phyloP scores from a whole-genome alignment of 2,888 invertebrate species.

The Cheilosia vulpina region DNA sequence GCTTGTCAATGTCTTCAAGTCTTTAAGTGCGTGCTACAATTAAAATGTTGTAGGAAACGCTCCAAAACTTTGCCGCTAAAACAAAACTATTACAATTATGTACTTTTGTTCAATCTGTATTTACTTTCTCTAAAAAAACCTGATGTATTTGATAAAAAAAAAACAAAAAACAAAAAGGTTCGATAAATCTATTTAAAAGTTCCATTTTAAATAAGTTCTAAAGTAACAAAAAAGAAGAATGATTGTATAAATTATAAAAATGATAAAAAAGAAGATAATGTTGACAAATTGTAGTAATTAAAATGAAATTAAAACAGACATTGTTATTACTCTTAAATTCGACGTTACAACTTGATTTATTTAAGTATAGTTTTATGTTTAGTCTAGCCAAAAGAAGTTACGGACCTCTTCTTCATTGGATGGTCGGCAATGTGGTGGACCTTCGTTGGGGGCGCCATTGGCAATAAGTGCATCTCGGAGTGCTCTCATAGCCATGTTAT shows the following conservation, averaged over 20 bases:
- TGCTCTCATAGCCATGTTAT: slow-evolving; percentile 84
- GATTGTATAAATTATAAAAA: slow-evolving; percentile 78
- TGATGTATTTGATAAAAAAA: neutral
- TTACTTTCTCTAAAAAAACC: neutral
- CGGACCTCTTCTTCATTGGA: slow-evolving; percentile 88
- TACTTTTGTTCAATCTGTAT: neutral
- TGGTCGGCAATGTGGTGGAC: slow-evolving; percentile 87
- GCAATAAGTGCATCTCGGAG: slow-evolving; percentile 81
- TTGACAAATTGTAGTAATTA: slow-evolving; percentile 52
- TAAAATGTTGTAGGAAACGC: neutral
- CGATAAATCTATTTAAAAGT: slow-evolving; percentile 40
- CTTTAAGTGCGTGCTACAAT: neutral
- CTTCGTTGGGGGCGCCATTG: slow-evolving; percentile 82
- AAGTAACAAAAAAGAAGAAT: slow-evolving; percentile 76
- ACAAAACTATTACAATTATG: neutral
- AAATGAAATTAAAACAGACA: slow-evolving; percentile 30
- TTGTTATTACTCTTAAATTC: slow-evolving; percentile 78
- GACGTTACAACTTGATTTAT: slow-evolving; percentile 1
- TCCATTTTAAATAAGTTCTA: slow-evolving; percentile 41
- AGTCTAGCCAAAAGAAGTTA: slow-evolving; percentile 81
- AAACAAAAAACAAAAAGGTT: slow-evolving; percentile 22
- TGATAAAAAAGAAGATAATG: slow-evolving; percentile 70
- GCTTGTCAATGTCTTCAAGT: no score
- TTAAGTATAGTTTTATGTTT: slow-evolving; percentile 12
- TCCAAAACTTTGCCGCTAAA: neutral